Percentiles rank a stretch among this genome's conserved stretches.
Conservation (phyloP, 2,797 vertebrate genomes). For the Antennarius maculatus region DNA sequence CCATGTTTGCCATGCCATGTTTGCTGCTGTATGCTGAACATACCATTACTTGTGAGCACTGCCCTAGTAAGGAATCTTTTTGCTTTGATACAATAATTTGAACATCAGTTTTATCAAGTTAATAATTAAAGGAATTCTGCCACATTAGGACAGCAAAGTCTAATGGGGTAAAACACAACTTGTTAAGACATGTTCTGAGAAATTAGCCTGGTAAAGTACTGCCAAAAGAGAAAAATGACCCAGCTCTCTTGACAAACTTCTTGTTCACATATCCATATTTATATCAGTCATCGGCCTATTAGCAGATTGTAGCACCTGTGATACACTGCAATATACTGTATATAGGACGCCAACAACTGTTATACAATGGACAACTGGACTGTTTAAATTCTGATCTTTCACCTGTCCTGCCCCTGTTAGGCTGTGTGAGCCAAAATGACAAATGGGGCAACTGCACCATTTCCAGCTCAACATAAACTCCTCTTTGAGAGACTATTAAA, state of each 20-base stretch:
- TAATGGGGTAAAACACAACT: too few species aligned
- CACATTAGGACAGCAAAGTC: too few species aligned
- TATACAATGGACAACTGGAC: conserved; percentile 28
- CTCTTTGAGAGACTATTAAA: conserved; percentile 64
- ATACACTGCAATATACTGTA: not conserved
- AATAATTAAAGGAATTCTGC: too few species aligned
- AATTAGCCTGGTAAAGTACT: not conserved
- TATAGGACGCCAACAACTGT: conserved; percentile 15
- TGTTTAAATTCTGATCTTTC: conserved; percentile 27
- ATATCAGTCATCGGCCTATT: conserved; percentile 22
- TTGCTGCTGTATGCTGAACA: too few species aligned
- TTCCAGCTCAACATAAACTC: conserved; percentile 53
- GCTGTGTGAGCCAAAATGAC: conserved; percentile 51
- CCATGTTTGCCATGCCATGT: too few species aligned
- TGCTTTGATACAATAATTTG: too few species aligned
- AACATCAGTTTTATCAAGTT: too few species aligned
- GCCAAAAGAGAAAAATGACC: not conserved
- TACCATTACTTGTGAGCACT: too few species aligned
- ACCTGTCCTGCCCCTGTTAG: conserved; percentile 27
- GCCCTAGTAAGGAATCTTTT: too few species aligned
- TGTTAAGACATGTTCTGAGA: too few species aligned
- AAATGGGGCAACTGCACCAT: conserved; percentile 70
- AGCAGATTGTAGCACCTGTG: not conserved
- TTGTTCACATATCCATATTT: not conserved
- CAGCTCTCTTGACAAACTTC: conserved; percentile 18